These are phyloP conservation scores for Telmatochromis brichardi DNA, from an alignment of 2,113 vertebrate species.

Conservation along the genomic window DNA sequence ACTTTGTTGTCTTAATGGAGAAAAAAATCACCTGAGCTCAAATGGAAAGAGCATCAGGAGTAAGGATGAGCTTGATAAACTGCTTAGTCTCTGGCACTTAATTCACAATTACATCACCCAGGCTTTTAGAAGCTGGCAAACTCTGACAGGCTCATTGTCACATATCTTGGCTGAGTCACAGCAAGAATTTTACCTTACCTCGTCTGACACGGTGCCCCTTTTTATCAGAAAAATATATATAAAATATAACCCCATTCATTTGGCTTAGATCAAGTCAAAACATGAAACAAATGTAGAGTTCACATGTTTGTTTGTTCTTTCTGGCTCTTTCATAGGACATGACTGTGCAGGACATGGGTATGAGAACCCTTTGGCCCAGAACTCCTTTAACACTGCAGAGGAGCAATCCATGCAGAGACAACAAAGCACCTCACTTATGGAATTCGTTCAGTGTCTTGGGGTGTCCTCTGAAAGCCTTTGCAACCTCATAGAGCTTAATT, in stretches of 20 bases:
- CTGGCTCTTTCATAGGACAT: neutral
- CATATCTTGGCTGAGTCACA: rapidly evolving
- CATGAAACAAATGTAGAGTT: neutral
- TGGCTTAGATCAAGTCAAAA: neutral
- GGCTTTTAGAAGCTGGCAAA: neutral
- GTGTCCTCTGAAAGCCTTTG: neutral
- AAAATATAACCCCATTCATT: neutral
- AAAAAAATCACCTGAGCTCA: neutral
- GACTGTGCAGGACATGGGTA: rapidly evolving
- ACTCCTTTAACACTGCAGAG: neutral
- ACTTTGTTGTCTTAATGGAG: rapidly evolving
- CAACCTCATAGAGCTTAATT: neutral
- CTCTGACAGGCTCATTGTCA: neutral
- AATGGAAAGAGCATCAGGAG: neutral
- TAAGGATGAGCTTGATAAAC: rapidly evolving
- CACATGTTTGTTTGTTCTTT: neutral
- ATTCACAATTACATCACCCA: neutral
- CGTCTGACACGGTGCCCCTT: neutral
- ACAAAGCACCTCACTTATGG: rapidly evolving
- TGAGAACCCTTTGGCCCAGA: neutral
- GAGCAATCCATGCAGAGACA: neutral
- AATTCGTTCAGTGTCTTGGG: rapidly evolving
- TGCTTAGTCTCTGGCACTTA: neutral
- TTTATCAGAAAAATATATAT: neutral
- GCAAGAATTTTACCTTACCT: neutral